Evolutionary conservation across 2,888 invertebrate species (phyloP), one percentile per base, ranked within the genome.

Genomic region (Lycaena phlaeas): DNA sequence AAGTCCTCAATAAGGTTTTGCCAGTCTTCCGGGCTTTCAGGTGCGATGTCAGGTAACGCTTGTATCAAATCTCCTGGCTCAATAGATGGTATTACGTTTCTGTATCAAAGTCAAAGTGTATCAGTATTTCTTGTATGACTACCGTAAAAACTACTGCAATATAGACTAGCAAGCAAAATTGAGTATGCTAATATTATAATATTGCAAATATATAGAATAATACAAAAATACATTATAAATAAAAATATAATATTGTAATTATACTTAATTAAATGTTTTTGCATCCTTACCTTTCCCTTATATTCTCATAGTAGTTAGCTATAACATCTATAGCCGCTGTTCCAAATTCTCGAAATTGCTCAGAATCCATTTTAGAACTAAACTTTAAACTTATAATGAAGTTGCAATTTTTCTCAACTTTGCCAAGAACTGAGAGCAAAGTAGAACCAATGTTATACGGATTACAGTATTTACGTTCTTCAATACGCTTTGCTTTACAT

Each of bases 291-390:
- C 90, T 89, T 50, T 93, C 91, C 57, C 95, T 88, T 48, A 97
- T 90, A 53, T 88, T 92, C 51, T 96, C 93, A 50, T 92, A 84
- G 69, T 98, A 97, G 68, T 97, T 92, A n/a, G 94, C 94, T 18
- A 98, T 88, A 61, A 94, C 92, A 69, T 97, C 96, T 47, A 97
- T 88, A 45, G 94, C 90, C 17, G 95, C 94, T 64, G 91, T 93
- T 22, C 94, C 96, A 62, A 93, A 94, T 55, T 92, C 90, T 47
- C 91, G 87, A 74, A 95, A 95, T 63, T 93, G 88, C 54, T 90
- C 84, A 15, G 88, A 86, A 71, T 95, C 90, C 94, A 95, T 94
- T 54, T 64, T 73, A 10, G 17, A 12, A 14, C 4, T 14, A 12
- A 5, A 18, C 17, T 34, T 9, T 18, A 7, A 10, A 4, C 1